Conservation (phyloP, 2,113 vertebrate genomes). For the Propithecus coquereli region DNA sequence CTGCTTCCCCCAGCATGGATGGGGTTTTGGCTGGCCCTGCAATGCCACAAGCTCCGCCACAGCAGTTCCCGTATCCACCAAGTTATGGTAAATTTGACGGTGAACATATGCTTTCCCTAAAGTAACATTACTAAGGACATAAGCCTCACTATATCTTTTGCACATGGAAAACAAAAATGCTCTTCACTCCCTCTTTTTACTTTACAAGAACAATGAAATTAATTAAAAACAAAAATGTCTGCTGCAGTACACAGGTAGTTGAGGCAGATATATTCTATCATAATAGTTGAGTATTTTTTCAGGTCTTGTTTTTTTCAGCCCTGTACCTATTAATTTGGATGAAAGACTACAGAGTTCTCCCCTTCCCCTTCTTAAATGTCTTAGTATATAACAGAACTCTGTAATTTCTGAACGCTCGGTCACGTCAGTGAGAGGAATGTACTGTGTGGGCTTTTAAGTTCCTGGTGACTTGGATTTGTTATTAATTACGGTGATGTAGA, state of each 20-base stretch:
- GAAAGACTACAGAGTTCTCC: not conserved
- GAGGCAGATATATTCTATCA: not conserved
- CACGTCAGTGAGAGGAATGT: not conserved
- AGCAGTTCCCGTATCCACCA: slow-evolving; percentile 91
- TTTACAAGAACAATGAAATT: not conserved
- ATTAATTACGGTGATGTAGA: not conserved
- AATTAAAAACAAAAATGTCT: not conserved
- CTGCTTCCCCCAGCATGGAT: slow-evolving; percentile 92
- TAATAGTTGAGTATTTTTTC: not conserved
- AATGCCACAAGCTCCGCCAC: slow-evolving; percentile 90
- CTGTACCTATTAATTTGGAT: not conserved
- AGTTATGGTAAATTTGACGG: slow-evolving; percentile 88
- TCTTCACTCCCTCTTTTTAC: not conserved
- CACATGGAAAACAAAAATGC: not conserved
- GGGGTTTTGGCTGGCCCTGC: slow-evolving; percentile 85
- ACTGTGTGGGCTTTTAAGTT: not conserved
- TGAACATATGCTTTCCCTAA: not conserved
- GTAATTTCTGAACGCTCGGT: not conserved
- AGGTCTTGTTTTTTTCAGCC: not conserved
- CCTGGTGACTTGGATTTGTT: not conserved
- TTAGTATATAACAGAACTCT: not conserved
- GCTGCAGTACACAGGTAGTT: not conserved
- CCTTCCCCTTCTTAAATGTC: not conserved
- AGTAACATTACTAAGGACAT: not conserved
- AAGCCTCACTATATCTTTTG: not conserved